Evolutionary conservation across 2,888 invertebrate genomes (phyloP).

Genomic region (Limnephilus auricula): DNA sequence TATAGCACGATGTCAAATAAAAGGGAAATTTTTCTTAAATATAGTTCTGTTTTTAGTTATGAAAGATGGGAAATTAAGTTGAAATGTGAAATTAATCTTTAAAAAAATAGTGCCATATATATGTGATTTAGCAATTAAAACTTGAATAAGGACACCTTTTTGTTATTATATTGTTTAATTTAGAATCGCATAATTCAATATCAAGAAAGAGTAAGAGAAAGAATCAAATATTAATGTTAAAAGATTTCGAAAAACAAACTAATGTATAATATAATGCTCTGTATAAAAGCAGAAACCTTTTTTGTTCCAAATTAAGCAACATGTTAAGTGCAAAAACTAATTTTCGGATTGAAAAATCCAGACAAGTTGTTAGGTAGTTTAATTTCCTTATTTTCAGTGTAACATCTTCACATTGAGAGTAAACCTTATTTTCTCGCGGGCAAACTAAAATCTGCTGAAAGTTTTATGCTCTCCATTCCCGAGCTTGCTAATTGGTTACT

Average conservation of each 20-base stretch:
- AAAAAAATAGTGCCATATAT: too few species aligned
- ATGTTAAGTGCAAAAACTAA: background rate
- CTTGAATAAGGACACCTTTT: too few species aligned
- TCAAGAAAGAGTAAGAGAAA: too few species aligned
- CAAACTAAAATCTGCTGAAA: constrained; percentile 20
- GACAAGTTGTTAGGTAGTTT: background rate
- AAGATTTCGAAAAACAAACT: background rate
- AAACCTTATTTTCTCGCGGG: constrained; percentile 26
- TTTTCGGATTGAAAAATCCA: background rate
- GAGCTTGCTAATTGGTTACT: constrained; percentile 36
- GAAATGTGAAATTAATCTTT: too few species aligned
- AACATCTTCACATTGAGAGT: constrained; percentile 32
- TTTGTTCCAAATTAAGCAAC: background rate
- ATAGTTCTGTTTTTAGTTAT: too few species aligned
- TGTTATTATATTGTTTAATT: too few species aligned
- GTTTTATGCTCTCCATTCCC: constrained; percentile 2
- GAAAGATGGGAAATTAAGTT: too few species aligned
- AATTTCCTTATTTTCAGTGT: constrained; percentile 23
- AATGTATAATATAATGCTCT: background rate
- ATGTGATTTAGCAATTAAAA: too few species aligned
- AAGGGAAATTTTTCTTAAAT: too few species aligned
- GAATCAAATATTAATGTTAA: too few species aligned
- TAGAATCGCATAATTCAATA: too few species aligned
- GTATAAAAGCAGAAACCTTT: background rate
- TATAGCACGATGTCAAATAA: too few species aligned